These are phyloP conservation scores for Plectropomus leopardus DNA, from an alignment of 2,113 vertebrate species.

Conservation along the genomic window DNA sequence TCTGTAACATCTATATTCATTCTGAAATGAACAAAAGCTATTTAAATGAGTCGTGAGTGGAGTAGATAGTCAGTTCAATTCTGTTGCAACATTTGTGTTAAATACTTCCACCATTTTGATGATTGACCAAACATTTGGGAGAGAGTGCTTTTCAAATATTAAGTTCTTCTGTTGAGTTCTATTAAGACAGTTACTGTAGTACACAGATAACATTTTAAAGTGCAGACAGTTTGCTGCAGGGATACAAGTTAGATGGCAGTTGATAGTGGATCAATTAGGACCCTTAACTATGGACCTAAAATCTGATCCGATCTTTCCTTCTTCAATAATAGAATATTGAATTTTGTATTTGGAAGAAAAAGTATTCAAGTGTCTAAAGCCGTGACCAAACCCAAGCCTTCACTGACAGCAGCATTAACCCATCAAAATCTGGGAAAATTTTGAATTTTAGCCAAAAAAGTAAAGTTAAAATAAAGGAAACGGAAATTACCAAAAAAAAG, in stretches of 20 bases:
- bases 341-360: background rate
- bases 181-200: background rate
- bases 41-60: background rate
- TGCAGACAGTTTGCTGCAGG: no score
- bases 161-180: background rate
- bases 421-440: no score
- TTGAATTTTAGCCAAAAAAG: no score
- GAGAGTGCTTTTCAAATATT: background rate
- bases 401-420: background rate
- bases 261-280: background rate
- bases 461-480: no score
- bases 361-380: background rate
- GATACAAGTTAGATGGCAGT: background rate
- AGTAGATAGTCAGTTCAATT: constrained; percentile 14
- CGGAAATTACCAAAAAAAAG: no score
- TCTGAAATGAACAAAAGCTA: background rate
- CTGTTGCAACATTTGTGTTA: background rate
- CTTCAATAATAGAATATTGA: background rate
- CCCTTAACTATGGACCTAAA: background rate
- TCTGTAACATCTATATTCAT: background rate
- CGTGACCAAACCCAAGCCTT: background rate
- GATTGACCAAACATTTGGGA: background rate
- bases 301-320: background rate
- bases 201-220: background rate
- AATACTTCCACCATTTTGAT: background rate